Conservation (phyloP, 2,797 vertebrate genomes). For the Spinus pinus region DNA sequence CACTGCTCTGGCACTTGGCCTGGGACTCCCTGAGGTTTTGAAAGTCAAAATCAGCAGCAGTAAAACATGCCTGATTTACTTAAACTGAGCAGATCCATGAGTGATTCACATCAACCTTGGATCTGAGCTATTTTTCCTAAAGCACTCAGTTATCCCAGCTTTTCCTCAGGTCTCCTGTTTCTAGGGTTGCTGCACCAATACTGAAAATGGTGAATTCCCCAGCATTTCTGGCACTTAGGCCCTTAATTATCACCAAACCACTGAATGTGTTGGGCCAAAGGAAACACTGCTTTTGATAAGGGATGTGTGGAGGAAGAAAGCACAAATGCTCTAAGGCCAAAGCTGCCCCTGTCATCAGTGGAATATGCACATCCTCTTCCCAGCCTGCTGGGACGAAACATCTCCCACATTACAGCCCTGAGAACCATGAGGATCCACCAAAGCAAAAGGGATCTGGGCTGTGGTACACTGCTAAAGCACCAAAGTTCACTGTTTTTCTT, state of each 20-base stretch:
- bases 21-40: neutral
- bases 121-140: neutral
- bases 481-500: neutral
- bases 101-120: neutral
- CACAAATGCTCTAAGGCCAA: neutral
- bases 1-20: neutral
- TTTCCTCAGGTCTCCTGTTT: neutral
- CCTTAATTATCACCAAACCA: neutral
- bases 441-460: neutral
- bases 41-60: neutral
- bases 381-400: neutral
- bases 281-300: neutral
- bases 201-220: neutral
- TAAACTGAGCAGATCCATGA: neutral
- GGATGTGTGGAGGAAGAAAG: neutral
- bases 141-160: neutral
- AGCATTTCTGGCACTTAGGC: neutral
- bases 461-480: neutral
- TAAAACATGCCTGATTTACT: neutral
- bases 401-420: rapidly evolving
- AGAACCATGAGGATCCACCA: neutral
- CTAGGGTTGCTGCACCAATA: rapidly evolving
- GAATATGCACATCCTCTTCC: neutral
- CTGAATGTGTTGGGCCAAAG: rapidly evolving
- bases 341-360: neutral